Conservation (phyloP, 2,797 vertebrate genomes). For the Pseudocheirus occidentalis region DNA sequence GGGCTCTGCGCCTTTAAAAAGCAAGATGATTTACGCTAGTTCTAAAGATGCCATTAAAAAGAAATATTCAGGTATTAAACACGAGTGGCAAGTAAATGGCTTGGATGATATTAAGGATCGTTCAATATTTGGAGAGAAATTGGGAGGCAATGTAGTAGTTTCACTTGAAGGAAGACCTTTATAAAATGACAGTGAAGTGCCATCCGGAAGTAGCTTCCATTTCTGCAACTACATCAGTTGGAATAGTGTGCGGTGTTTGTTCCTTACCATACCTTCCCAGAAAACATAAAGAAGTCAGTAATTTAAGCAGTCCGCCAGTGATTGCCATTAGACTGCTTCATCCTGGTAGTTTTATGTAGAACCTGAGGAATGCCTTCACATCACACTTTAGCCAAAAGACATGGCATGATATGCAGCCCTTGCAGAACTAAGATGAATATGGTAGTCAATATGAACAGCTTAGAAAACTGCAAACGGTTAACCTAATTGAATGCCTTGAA, state of each 20-base stretch:
- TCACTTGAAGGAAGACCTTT: constrained; percentile 98
- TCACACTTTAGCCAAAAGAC: constrained; percentile 87
- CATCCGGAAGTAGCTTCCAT: constrained; percentile 91
- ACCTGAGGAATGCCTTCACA: constrained; percentile 88
- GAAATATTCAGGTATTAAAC: constrained; percentile 98
- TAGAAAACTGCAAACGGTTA: no score
- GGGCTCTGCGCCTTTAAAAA: no score
- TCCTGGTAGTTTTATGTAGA: constrained; percentile 86
- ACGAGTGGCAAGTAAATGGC: constrained; percentile 99
- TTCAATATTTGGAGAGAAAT: constrained; percentile 93
- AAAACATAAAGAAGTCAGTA: no score
- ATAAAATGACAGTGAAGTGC: constrained; percentile 91
- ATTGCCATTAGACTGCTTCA: constrained; percentile 89
- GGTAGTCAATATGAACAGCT: no score
- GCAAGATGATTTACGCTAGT: no score
- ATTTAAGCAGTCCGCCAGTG: constrained; percentile 88
- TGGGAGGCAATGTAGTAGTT: constrained; percentile 96
- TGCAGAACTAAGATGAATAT: no score
- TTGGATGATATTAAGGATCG: constrained; percentile 99
- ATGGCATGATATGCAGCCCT: constrained; percentile 83
- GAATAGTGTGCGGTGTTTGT: constrained; percentile 88
- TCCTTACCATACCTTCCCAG: no score
- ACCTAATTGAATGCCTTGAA: no score
- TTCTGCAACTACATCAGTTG: constrained; percentile 91
- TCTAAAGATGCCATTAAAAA: constrained; percentile 99